Evolutionary conservation across 1,140 invertebrate genomes (phyloP), one percentile per base, ranked within the genome.

Genomic region (Drosophila tropicalis): DNA sequence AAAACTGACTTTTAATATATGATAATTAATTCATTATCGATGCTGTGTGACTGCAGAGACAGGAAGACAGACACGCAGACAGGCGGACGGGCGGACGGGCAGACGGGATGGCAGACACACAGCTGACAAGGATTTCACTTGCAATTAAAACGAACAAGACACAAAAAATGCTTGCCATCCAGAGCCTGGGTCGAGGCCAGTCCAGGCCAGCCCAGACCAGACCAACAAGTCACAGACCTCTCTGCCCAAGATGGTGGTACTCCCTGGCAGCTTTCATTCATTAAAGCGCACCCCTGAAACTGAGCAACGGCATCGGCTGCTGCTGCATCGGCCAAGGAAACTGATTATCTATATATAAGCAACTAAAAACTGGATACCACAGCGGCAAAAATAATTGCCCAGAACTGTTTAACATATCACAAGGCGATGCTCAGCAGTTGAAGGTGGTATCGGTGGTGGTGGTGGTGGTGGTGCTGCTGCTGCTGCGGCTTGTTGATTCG

Each of bases 21-120:
- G 84, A 90, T 89, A 89, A 89, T 89, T 89, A 89, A 89, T 89
- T 90, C 84, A 89, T 89, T 89, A 89, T 89, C 84, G 82, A 86
- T 86, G 83, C 78, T 81, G 65, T 63, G 82, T 63, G 82, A 78
- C 77, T 61, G 62, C 69, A 67, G 66, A 77, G 73, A 76, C 34
- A 36, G 75, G 58, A 58, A 72, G 67, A 47, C 47, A 66, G 70
- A 32, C 32, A 41, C 41, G n/a, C 51, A 60, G 68, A 25, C 15
- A 44, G 72, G 12, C 57, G 36, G 67, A 13, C 54, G 41, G 57
- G 13, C 55, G 25, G 67, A 67, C 58, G 47, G 62, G 44, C 73
- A 69, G 44, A 47, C 44, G 13, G 68, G 70, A 67, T 36, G 61
- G 17, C 29, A 57, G 75, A 62, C 68, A 71, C 54, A 72, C 54